Base-by-base conservation (phyloP, 2,888 invertebrate species). In the Abrostola triplasia region DNA sequence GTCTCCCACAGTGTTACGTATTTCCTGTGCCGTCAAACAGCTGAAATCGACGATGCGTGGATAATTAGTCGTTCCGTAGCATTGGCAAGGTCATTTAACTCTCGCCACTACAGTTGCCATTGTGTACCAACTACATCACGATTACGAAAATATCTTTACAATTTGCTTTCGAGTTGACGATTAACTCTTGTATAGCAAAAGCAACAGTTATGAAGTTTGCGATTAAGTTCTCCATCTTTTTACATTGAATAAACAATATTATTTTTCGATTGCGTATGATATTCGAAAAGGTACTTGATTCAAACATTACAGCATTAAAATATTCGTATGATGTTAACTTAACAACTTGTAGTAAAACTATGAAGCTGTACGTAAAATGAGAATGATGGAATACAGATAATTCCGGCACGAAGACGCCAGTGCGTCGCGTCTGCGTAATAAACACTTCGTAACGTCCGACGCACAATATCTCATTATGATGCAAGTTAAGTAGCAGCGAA, bases 11-110 rank as follows among this genome's bases (percentile, higher is more conserved):
- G 65, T 61, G 73, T 76, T 74, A 79, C 67, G 73, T 82, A 67
- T 82, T 86, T 87, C 86, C 87, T 84, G 83, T 84, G 80, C 81
- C 82, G 72, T 80, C 83, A 79, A 84, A 83, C 86, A 87, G 84
- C 84, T 87, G 85, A 84, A 85, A 74, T 79, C 82, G 79, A 53
- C 87, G 83, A 82, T 81, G 88, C 89, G 88, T 88, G 82, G 73
- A 80, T 81, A 88, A 89, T 88, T 86, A 87, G 82, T 77, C 81
- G 84, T 83, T 80, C 80, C 77, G 75, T 73, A 81, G 81, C 87
- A 86, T 82, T 84, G 81, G 82, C 90, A 90, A 91, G 90, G 90
- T 88, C 88, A 84, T 84, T 82, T 83, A 84, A 85, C 83, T 83
- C 81, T 79, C 76, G 67, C 71, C 73, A 77, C 63, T 77, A 75